Evolutionary conservation across 2,113 vertebrate genomes (phyloP).

Genomic region (Leptocoma aspasia): DNA sequence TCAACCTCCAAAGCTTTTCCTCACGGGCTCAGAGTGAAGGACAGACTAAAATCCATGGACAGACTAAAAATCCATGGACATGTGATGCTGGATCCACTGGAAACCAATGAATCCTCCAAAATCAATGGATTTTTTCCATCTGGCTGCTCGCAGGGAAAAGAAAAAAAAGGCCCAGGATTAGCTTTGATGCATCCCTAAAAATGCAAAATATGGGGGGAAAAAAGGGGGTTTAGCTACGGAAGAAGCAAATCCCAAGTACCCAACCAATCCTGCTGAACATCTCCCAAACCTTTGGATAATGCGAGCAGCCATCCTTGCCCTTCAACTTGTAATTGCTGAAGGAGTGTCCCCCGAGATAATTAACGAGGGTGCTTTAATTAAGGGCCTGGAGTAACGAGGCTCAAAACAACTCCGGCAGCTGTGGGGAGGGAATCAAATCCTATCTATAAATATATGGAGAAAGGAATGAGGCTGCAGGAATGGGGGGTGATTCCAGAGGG

Average conservation of each 20-base stretch:
- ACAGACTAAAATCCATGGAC: neutral
- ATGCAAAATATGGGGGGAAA: fast-evolving
- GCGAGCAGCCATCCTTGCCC: neutral
- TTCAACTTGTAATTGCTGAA: neutral
- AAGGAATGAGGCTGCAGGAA: neutral
- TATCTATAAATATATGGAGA: fast-evolving
- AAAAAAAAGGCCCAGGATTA: too few relatives aligned
- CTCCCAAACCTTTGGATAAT: neutral
- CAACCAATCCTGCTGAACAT: neutral
- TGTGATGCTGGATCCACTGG: neutral
- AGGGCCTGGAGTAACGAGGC: neutral
- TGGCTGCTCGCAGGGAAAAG: neutral
- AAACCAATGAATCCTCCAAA: neutral
- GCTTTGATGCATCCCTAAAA: neutral
- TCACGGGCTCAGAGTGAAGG: fast-evolving
- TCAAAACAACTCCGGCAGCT: conserved; percentile 19
- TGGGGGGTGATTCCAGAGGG: neutral
- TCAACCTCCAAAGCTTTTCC: neutral
- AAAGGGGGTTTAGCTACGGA: fast-evolving
- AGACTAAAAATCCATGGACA: neutral
- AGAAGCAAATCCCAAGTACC: neutral
- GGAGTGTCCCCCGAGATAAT: conserved; percentile 47
- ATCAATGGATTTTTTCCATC: neutral
- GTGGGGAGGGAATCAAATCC: neutral
- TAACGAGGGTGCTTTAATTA: conserved; percentile 58